Evolutionary conservation across 2,113 vertebrate genomes (phyloP), one percentile per base, ranked within the genome.

Genomic region (Larimichthys polyactis): DNA sequence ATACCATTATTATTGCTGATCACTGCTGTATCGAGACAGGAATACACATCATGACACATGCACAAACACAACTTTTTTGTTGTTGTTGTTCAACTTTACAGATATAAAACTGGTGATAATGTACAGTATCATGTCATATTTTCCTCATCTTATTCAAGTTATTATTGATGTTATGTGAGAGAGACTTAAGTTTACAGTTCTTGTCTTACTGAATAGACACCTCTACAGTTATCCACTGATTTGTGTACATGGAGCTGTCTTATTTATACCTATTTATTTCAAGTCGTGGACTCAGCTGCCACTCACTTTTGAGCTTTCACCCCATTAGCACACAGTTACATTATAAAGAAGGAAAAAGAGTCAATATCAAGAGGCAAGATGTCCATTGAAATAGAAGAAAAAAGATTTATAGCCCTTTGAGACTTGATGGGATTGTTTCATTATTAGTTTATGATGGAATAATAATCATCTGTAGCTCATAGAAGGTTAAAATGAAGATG

Each of bases 11-110:
- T 79, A 55, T 52, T 67, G 27, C n/a, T 14, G 24, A 71, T 79
- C 80, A 81, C 79, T 85, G 85, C 72, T 88, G 82, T 83, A 84
- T 15, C 57, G 83, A 87, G 78, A 90, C 24, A 86, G 83, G 88
- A 90, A 91, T 83, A 87, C 86, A 75, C 69, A 76, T 7, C n/a
- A 73, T 36, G 46, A 75, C 58, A 85, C 46, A 46, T 5, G 44
- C 65, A 85, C 62, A 85, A 58, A 74, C 67, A 71, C 44, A 29
- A 1, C 60, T 84, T 71, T 76, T 75, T 48, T 3, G n/a, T 71
- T 77, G 74, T 3, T 51, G 44, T 80, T 62, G 58, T 66, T 65
- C 57, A 60, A 27, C 44, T 88, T 63, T 78, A 68, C 63, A 74
- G 58, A 72, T 79, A 58, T 78, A 71, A 79, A 82, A 75, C 44